phyloP scores from a whole-genome alignment of 2,888 invertebrate species.

The Pemphredon lugubris region DNA sequence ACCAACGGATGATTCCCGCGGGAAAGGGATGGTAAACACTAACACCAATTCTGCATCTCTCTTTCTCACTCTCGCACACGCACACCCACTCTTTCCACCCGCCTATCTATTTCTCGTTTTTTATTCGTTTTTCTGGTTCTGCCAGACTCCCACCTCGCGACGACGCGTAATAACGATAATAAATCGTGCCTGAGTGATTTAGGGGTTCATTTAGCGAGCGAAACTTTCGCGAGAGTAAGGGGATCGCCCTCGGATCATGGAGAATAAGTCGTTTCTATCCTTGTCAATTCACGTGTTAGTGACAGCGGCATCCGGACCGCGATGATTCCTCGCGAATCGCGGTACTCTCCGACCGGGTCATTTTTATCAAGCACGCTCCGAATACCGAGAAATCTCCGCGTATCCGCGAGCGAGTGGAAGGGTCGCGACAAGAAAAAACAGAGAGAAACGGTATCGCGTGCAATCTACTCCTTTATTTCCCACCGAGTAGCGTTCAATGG shows the following conservation, averaged over 20 bases:
- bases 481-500: neutral
- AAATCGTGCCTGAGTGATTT: constrained; percentile 65
- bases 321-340: constrained; percentile 22
- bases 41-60: constrained; percentile 43
- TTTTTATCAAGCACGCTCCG: neutral
- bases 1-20: constrained; percentile 58
- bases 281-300: constrained; percentile 41
- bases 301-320: constrained; percentile 24
- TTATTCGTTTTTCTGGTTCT: constrained; percentile 34
- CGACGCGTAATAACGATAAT: constrained; percentile 67
- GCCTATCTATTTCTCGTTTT: constrained; percentile 43
- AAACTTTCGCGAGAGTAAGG: constrained; percentile 36
- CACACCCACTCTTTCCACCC: constrained; percentile 5
- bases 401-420: neutral
- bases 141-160: constrained; percentile 49
- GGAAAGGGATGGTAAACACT: constrained; percentile 56
- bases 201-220: constrained; percentile 56
- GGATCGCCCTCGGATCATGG: constrained; percentile 34
- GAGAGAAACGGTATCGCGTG: neutral
- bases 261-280: constrained; percentile 46
- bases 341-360: neutral
- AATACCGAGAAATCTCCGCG: constrained; percentile 22
- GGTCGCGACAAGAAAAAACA: neutral
- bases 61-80: constrained; percentile 10
- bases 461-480: neutral